phyloP scores from a whole-genome alignment of 2,888 invertebrate genomes.

The Nebria salina region DNA sequence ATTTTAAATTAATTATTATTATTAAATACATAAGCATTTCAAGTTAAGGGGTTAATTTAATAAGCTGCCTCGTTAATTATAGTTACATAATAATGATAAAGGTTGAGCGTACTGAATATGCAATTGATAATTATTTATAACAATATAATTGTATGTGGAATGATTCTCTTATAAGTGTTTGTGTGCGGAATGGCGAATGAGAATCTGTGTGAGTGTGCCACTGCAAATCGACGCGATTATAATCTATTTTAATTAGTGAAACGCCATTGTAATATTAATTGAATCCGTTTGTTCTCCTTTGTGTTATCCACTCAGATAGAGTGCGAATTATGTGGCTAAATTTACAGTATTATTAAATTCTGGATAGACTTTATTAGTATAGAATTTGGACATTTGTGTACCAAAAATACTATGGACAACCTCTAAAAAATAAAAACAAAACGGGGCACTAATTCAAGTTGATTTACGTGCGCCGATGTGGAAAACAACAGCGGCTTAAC shows the following conservation, averaged over 20 bases:
- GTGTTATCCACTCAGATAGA: constrained; percentile 2
- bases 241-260: constrained; percentile 46
- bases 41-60: no score
- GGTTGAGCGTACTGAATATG: neutral
- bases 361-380: neutral
- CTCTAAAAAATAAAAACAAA: neutral
- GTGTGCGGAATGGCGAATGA: neutral
- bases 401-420: neutral
- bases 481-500: constrained; percentile 10
- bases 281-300: constrained; percentile 44
- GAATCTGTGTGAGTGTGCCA: constrained; percentile 14
- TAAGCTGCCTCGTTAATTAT: no score
- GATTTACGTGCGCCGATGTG: neutral
- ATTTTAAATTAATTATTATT: no score
- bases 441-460: neutral
- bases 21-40: no score
- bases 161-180: constrained; percentile 10
- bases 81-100: neutral
- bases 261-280: constrained; percentile 46
- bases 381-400: neutral
- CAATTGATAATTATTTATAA: neutral
- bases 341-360: neutral
- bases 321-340: neutral
- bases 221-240: constrained; percentile 43
- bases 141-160: neutral